These are phyloP conservation scores for Adelognathus sp. DNA, from an alignment of 2,888 invertebrate genomes.

Conservation along the genomic window DNA sequence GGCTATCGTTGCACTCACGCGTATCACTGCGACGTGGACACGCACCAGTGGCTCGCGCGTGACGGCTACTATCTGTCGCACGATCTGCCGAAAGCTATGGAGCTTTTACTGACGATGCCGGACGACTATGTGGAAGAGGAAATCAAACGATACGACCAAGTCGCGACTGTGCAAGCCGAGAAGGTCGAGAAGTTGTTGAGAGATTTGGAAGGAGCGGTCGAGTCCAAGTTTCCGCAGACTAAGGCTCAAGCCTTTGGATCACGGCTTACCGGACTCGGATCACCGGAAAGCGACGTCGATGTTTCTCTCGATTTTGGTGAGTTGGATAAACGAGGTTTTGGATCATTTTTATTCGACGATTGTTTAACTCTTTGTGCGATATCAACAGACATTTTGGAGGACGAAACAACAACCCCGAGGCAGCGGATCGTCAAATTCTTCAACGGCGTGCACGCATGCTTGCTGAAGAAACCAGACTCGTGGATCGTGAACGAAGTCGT, in stretches of 20 bases:
- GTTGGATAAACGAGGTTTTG: too few relatives aligned
- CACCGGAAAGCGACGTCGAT: slow-evolving; percentile 71
- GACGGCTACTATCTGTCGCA: slow-evolving; percentile 4
- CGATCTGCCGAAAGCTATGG: slow-evolving; percentile 21
- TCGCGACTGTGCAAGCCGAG: slow-evolving; percentile 40
- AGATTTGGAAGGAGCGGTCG: slow-evolving; percentile 64
- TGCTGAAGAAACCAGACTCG: slow-evolving; percentile 54
- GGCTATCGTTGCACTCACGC: slow-evolving; percentile 48
- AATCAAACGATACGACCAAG: slow-evolving; percentile 54
- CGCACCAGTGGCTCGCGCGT: slow-evolving; percentile 38
- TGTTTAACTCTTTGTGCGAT: too few relatives aligned
- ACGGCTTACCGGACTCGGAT: slow-evolving; percentile 82
- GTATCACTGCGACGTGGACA: slow-evolving; percentile 36
- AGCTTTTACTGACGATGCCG: slow-evolving; percentile 25
- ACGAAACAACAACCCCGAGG: too few relatives aligned
- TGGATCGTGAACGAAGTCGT: slow-evolving; percentile 78
- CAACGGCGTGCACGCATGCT: slow-evolving; percentile 36
- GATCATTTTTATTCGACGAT: too few relatives aligned
- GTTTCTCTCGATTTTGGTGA: slow-evolving; percentile 74
- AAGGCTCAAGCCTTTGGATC: slow-evolving; percentile 85
- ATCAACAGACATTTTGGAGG: too few relatives aligned
- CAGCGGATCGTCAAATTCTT: too few relatives aligned
- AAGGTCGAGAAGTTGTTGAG: slow-evolving; percentile 52
- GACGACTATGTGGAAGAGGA: slow-evolving; percentile 54
- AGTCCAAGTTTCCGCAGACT: slow-evolving; percentile 57